Evolutionary conservation across 2,888 invertebrate species (phyloP), one percentile per base, ranked within the genome.

Genomic region (Acronicta psi): DNA sequence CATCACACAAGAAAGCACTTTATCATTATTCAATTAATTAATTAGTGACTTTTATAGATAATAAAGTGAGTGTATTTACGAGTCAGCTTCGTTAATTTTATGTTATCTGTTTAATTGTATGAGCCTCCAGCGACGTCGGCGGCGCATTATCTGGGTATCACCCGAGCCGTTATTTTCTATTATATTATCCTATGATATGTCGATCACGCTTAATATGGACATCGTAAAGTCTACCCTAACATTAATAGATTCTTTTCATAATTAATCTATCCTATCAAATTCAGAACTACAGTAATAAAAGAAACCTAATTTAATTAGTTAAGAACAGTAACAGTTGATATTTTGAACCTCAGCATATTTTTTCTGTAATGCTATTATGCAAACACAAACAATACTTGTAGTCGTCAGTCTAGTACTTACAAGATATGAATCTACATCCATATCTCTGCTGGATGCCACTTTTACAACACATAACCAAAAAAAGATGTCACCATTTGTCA

Each of bases 21-120:
- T 88, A 91, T 93, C 93, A 93, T 92, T 89, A 86, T 84, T 86
- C 91, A 92, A 93, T 93, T 94, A 93, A 93, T 94, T 93, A 92
- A 92, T 91, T 86, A 89, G 84, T 89, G 92, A 90, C 92, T 86
- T 93, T 94, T 92, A 94, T 92, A 88, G 93, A 91, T 92, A 89
- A 84, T 94, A 92, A 92, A 93, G 81, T 81, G 82, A 88, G 83
- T 82, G 83, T 90, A 88, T 93, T 93, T 93, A 93, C 85, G 93
- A 89, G 87, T 84, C 79, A 80, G 82, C 83, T 91, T 88, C 87
- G 90, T 91, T 91, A 92, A 89, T 90, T 91, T 92, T 89, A 91
- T 89, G 87, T 88, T 89, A 91, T 91, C 92, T 88, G 81, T 87
- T 86, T 89, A 91, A 93, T 90, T 90, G 88, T 88, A 83, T 71